Percentiles rank a stretch among this genome's conserved stretches.
phyloP scores from a whole-genome alignment of 2,113 vertebrate species.

The Epinephelus lanceolatus region DNA sequence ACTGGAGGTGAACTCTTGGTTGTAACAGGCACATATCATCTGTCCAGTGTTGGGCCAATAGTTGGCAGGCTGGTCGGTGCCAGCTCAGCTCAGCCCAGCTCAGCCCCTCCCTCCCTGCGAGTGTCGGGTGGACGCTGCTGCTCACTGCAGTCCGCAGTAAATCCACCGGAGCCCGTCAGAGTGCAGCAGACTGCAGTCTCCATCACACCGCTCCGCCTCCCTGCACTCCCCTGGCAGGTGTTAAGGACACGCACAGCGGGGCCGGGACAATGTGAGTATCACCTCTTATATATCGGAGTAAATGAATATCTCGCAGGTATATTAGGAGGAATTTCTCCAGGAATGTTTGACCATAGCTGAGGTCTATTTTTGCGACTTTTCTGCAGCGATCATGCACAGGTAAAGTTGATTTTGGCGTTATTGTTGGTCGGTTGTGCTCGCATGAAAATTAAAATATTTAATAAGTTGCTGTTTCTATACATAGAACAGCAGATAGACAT shows the following conservation, averaged over 20 bases:
- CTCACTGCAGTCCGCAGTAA: constrained; percentile 69
- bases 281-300: not conserved
- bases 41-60: not conserved
- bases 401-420: constrained; percentile 39
- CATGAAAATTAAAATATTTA: not conserved
- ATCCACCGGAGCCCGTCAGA: constrained; percentile 34
- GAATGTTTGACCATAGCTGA: too few relatives aligned
- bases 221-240: constrained; percentile 60
- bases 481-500: not conserved
- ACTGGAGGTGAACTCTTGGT: not conserved
- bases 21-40: not conserved
- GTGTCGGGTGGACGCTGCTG: constrained; percentile 1
- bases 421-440: not conserved
- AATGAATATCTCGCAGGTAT: not conserved
- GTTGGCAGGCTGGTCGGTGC: not conserved
- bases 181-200: constrained; percentile 68
- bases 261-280: constrained; percentile 69
- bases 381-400: constrained; percentile 31
- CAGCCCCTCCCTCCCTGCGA: constrained; percentile 36
- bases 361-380: constrained; percentile 25
- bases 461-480: not conserved
- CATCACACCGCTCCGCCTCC: constrained; percentile 36
- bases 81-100: not conserved
- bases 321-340: not conserved
- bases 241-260: constrained; percentile 26